phyloP scores from a whole-genome alignment of 2,113 vertebrate genomes.

The Cheilinus undulatus region DNA sequence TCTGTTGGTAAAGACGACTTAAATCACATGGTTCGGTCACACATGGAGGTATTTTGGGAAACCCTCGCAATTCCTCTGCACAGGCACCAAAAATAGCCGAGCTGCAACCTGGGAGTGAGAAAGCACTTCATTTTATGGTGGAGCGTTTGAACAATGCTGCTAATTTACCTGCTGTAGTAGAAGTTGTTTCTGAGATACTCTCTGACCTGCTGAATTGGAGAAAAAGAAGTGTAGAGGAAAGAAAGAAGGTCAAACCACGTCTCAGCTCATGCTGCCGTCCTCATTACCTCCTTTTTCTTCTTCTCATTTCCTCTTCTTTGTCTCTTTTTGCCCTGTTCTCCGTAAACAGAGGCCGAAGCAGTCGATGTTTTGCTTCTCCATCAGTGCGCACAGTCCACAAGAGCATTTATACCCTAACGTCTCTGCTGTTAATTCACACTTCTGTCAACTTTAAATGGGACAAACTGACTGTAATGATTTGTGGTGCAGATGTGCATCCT shows the following conservation, averaged over 20 bases:
- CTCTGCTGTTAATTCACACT: background rate
- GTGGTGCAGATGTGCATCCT: too few species aligned
- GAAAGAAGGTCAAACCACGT: conserved; percentile 6
- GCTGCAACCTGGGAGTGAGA: conserved; percentile 11
- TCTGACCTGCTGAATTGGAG: too few species aligned
- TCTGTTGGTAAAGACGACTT: conserved; percentile 46
- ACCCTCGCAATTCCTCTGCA: conserved; percentile 13
- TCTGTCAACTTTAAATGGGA: too few species aligned
- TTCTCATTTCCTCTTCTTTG: conserved; percentile 3
- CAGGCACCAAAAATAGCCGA: conserved; percentile 20
- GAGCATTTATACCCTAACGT: background rate
- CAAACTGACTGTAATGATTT: too few species aligned
- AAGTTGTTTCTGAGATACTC: background rate
- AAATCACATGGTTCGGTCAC: conserved; percentile 66
- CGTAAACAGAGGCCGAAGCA: background rate
- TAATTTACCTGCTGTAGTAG: background rate
- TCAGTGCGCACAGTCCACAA: too few species aligned
- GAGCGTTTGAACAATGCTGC: background rate
- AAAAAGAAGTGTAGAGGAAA: too few species aligned
- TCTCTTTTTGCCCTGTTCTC: conserved; percentile 1
- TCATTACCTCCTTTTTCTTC: conserved; percentile 22
- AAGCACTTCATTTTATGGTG: conserved; percentile 1
- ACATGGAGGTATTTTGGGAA: conserved; percentile 54
- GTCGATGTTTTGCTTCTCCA: background rate
- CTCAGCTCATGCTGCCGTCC: conserved; percentile 29